A percentile compares a stretch with the other conserved stretches of the same genome.
These are phyloP conservation scores for Aleiodes sp. DNA, from an alignment of 1,140 invertebrate species.

Conservation along the genomic window DNA sequence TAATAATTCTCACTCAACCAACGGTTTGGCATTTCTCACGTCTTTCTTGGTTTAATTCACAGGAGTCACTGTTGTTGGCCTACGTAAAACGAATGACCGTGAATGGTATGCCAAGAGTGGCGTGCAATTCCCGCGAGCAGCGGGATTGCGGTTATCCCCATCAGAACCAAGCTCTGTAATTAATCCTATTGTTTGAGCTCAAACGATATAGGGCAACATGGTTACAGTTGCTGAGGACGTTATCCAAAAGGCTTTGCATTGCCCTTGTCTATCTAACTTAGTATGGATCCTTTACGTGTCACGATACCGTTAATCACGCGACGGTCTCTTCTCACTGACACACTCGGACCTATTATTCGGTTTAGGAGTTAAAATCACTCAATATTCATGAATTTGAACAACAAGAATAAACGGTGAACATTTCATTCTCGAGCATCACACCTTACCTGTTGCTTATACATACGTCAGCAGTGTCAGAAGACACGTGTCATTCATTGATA, in stretches of 20 bases:
- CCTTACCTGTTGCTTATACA: too few species aligned
- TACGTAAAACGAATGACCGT: constrained; percentile 24
- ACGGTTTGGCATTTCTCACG: too few species aligned
- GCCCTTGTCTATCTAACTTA: neutral
- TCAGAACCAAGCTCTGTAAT: constrained; percentile 61
- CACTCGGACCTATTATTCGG: neutral
- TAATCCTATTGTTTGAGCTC: constrained; percentile 58
- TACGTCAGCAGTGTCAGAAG: too few species aligned
- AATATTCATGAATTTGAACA: constrained; percentile 27
- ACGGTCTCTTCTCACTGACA: neutral
- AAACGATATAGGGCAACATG: constrained; percentile 44
- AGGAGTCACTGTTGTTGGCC: too few species aligned
- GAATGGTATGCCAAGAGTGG: neutral
- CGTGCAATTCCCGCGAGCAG: constrained; percentile 49
- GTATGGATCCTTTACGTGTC: constrained; percentile 39
- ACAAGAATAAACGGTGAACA: too few species aligned
- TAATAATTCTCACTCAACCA: too few species aligned
- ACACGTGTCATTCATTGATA: too few species aligned
- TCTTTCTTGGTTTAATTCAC: too few species aligned
- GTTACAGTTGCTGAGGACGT: constrained; percentile 46
- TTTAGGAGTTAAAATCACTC: constrained; percentile 19
- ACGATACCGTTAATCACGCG: constrained; percentile 44
- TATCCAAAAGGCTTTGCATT: constrained; percentile 22
- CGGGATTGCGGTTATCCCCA: constrained; percentile 50
- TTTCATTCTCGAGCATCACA: too few species aligned